These are phyloP conservation scores for Agelaius phoeniceus DNA, from an alignment of 2,113 vertebrate genomes.

Conservation along the genomic window DNA sequence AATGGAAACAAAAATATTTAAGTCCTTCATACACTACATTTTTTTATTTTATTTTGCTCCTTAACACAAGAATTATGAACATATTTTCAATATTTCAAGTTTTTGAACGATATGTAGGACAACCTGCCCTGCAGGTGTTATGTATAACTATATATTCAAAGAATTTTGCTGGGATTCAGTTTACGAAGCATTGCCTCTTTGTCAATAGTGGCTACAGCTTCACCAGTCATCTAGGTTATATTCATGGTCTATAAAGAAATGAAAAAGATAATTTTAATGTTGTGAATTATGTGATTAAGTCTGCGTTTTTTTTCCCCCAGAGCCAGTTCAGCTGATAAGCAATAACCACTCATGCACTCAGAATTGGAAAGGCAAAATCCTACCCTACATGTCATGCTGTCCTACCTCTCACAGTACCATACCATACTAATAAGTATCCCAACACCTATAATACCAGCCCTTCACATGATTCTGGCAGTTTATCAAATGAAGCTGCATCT, in stretches of 20 bases:
- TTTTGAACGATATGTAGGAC: background rate
- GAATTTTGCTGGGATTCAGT: background rate
- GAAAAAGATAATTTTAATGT: background rate
- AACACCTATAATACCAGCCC: background rate
- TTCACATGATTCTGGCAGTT: background rate
- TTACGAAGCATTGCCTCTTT: background rate
- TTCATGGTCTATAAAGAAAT: background rate
- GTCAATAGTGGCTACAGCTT: background rate
- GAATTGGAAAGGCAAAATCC: background rate
- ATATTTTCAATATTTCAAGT: background rate
- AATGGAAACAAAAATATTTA: background rate
- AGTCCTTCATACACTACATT: background rate
- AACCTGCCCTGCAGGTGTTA: background rate
- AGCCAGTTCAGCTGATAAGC: background rate
- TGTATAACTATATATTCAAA: background rate
- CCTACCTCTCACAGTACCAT: background rate
- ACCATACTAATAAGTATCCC: background rate
- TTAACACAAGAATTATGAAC: background rate
- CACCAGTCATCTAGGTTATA: background rate
- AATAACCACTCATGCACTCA: background rate
- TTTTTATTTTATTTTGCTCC: background rate
- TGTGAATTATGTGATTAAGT: background rate
- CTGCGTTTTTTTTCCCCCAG: accelerated
- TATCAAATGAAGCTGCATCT: background rate
- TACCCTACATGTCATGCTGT: background rate